Evolutionary conservation across 2,888 invertebrate genomes (phyloP).

Genomic region (Cheilosia soror): DNA sequence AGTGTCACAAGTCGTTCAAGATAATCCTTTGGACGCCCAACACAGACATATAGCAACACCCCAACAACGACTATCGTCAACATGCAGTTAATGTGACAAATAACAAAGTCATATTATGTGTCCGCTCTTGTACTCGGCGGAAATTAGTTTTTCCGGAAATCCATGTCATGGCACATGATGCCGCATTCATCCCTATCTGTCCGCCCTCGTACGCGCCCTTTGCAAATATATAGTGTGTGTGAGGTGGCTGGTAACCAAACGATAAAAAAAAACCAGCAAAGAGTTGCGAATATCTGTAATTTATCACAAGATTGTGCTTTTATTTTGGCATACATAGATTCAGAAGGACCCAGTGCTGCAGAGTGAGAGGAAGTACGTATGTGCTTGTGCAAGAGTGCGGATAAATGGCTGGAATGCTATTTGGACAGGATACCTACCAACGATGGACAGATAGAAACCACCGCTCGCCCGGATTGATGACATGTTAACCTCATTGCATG

Average conservation of each 20-base stretch:
- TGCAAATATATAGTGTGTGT: conserved; percentile 17
- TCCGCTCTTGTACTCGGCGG: conserved; percentile 68
- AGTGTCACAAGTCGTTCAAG: conserved; percentile 67
- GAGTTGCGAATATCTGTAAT: conserved; percentile 73
- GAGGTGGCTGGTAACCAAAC: neutral
- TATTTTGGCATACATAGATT: conserved; percentile 70
- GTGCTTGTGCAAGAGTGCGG: conserved; percentile 32
- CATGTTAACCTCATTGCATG: conserved; percentile 73
- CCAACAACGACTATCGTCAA: conserved; percentile 53
- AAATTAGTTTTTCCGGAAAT: conserved; percentile 75
- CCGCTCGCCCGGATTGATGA: conserved; percentile 60
- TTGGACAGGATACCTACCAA: conserved; percentile 37
- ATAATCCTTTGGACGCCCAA: conserved; percentile 53
- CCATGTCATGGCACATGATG: conserved; percentile 73
- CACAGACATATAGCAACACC: conserved; percentile 3
- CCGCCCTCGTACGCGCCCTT: conserved; percentile 31
- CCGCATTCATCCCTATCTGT: conserved; percentile 36
- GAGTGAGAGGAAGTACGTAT: neutral
- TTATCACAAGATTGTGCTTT: conserved; percentile 73
- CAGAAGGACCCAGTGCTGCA: neutral
- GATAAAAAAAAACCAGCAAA: conserved; percentile 36
- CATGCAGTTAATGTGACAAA: conserved; percentile 75
- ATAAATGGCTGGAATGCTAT: conserved; percentile 60
- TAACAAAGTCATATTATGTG: conserved; percentile 74
- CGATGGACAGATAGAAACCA: conserved; percentile 46